These are phyloP conservation scores for Zaprionus taronus DNA, from an alignment of 1,140 invertebrate species.

Conservation along the genomic window DNA sequence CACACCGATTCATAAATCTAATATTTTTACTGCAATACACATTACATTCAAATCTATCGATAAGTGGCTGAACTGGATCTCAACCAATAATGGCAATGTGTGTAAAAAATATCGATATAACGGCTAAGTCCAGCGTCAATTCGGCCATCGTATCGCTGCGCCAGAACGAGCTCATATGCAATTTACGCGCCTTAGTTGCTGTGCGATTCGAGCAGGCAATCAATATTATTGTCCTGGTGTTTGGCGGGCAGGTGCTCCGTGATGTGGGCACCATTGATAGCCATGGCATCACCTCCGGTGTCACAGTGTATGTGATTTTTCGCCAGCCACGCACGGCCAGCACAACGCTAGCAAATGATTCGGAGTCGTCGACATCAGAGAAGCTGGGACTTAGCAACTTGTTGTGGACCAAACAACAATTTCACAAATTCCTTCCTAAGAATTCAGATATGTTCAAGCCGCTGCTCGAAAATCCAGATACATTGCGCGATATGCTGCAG, in stretches of 20 bases:
- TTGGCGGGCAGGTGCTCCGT: slow-evolving; percentile 51
- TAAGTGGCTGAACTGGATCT: background rate
- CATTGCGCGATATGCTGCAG: slow-evolving; percentile 40
- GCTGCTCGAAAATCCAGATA: slow-evolving; percentile 27
- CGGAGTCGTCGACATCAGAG: background rate
- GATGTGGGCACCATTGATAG: slow-evolving; percentile 63
- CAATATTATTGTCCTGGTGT: slow-evolving; percentile 49
- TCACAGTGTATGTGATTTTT: slow-evolving; percentile 61
- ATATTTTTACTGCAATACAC: slow-evolving; percentile 13
- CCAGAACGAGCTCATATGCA: slow-evolving; percentile 54
- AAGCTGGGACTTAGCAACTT: background rate
- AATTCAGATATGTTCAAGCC: background rate
- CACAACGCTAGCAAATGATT: background rate
- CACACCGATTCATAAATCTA: slow-evolving; percentile 8
- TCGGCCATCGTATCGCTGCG: slow-evolving; percentile 55
- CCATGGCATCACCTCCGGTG: slow-evolving; percentile 62
- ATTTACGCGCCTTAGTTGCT: slow-evolving; percentile 59
- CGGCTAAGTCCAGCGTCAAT: slow-evolving; percentile 43
- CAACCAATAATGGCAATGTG: slow-evolving; percentile 27
- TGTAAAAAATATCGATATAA: slow-evolving; percentile 47
- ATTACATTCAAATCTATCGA: slow-evolving; percentile 6
- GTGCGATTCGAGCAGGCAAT: slow-evolving; percentile 61
- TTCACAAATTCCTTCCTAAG: background rate
- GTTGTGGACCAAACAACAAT: background rate
- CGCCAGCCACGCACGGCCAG: background rate